A percentile compares a stretch with the other conserved stretches of the same genome.
Evolutionary conservation across 2,113 vertebrate genomes (phyloP).

Genomic region (Camelus bactrianus): DNA sequence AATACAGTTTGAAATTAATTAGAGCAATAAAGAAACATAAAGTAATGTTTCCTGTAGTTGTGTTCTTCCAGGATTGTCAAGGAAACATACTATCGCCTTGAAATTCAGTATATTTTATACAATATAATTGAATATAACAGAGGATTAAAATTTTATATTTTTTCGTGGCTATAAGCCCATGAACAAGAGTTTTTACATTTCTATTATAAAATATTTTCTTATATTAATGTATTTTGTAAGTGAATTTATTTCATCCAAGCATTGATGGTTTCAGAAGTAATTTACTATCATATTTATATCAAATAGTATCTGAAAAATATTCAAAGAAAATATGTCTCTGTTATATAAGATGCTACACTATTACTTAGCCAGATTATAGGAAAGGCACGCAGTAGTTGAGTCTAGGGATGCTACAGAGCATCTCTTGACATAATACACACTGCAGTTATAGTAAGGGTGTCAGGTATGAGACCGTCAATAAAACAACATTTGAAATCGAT

Average conservation of each 20-base stretch:
- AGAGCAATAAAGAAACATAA: constrained; percentile 33
- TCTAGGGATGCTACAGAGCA: background rate
- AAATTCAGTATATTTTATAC: background rate
- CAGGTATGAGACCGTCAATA: constrained; percentile 14
- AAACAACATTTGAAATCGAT: constrained; percentile 34
- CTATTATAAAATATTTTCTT: constrained; percentile 14
- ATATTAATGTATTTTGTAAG: constrained; percentile 24
- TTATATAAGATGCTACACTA: background rate
- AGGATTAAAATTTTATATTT: background rate
- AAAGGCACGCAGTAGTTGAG: constrained; percentile 35
- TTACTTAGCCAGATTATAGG: background rate
- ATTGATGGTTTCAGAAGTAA: constrained; percentile 48
- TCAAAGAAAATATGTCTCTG: background rate
- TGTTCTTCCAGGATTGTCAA: background rate
- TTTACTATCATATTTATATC: constrained; percentile 52
- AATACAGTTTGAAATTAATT: constrained; percentile 38
- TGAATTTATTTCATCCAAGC: constrained; percentile 2
- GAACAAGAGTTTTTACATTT: constrained; percentile 24
- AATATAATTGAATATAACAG: constrained; percentile 1
- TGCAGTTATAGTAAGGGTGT: constrained; percentile 26
- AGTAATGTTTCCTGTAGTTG: background rate
- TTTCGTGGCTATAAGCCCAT: background rate
- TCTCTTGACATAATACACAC: background rate
- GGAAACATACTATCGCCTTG: background rate
- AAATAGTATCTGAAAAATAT: constrained; percentile 29